Base-by-base conservation (phyloP, 1,140 invertebrate genomes). In the Penaeus japonicus region DNA sequence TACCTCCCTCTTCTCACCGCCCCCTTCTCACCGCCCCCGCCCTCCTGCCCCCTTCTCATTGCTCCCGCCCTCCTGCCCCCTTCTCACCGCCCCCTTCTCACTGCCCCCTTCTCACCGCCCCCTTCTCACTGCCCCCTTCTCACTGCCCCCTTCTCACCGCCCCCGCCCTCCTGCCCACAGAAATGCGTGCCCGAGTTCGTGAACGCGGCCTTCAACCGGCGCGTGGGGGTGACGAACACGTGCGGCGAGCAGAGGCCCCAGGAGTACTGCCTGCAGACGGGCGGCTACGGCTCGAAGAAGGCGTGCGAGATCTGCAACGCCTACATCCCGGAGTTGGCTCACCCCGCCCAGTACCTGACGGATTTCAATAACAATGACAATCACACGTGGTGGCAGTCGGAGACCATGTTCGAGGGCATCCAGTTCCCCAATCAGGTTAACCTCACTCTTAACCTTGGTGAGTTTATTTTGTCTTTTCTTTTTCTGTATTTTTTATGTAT, bases 311-410 rank as follows among this genome's bases (percentile, higher is more conserved):
- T 93, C 39, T 96, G 96, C 91, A 92, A 93, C 91, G 94, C 91
- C 87, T 92, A 92, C 24, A 87, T 91, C 0, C 94, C 94, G 1
- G 89, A 88, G 2, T 84, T 92, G 22, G 94, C 95, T 78, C 97
- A 98, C 93, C 95, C 95, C 4, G 94, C 96, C 0, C 92, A 93
- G n/a, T 98, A 94, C 92, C 93, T 99, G 78, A 99, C 98, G 0
- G 99, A 99, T 93, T 94, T 97, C 91, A 97, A 98, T 90, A 96
- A 96, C 89, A 95, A 96, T 89, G 96, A 97, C 70, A 97, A 98
- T 92, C 95, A 96, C 89, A 99, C 99, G 0, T 99, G 98, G 97
- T 99, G 99, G 98, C 98, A 99, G 92, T 99, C 97, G 3, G 97
- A 99, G 91, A 99, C 99, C 0, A 99, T 99, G 97, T 95, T 95